phyloP scores from a whole-genome alignment of 2,888 invertebrate genomes.

The Nephrotoma appendiculata region DNA sequence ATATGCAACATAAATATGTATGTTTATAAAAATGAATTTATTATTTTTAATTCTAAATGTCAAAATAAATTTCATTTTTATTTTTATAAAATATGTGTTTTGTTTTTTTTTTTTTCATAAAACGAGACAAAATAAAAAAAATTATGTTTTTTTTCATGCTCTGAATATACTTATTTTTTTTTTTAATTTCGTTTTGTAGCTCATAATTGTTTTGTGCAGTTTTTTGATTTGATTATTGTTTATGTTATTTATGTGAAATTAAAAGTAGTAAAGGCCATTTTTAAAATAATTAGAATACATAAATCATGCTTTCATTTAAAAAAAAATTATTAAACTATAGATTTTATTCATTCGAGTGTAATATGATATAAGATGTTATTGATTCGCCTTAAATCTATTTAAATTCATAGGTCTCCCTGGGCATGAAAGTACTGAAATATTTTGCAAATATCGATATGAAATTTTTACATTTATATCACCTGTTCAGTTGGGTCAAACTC shows the following conservation, averaged over 20 bases:
- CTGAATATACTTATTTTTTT: not conserved
- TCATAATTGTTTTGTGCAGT: not conserved
- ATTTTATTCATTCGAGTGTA: too few species aligned
- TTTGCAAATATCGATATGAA: too few species aligned
- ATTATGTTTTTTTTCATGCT: not conserved
- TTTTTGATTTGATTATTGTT: not conserved
- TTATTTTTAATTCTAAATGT: not conserved
- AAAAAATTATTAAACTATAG: too few species aligned
- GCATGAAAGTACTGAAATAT: too few species aligned
- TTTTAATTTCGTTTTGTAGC: not conserved
- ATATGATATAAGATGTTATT: too few species aligned
- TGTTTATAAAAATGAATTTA: not conserved
- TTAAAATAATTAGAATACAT: too few species aligned
- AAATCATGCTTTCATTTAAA: too few species aligned
- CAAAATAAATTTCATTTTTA: not conserved
- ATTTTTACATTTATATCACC: too few species aligned
- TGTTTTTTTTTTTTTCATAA: not conserved
- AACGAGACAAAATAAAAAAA: not conserved
- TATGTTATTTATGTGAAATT: not conserved
- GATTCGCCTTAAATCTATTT: too few species aligned
- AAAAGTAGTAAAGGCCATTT: too few species aligned
- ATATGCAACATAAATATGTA: not conserved
- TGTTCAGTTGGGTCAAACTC: too few species aligned
- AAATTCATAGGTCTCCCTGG: too few species aligned
- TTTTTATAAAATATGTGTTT: not conserved